A percentile compares a stretch with the other conserved stretches of the same genome.
These are phyloP conservation scores for Thaleichthys pacificus DNA, from an alignment of 2,797 vertebrate species.

Conservation along the genomic window DNA sequence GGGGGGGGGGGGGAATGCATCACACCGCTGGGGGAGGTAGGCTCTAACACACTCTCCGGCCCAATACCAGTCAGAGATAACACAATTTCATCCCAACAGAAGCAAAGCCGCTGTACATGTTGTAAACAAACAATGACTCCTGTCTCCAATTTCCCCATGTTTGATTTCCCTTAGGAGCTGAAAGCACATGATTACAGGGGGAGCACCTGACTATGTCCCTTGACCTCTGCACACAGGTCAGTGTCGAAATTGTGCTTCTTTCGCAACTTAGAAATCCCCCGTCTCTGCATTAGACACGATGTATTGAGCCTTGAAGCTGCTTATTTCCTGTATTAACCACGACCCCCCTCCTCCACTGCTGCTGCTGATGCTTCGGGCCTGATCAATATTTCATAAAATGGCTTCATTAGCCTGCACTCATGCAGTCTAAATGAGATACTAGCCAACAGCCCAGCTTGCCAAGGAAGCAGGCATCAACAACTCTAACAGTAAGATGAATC, in stretches of 20 bases:
- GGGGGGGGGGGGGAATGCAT: not conserved
- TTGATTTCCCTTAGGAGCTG: constrained; percentile 68
- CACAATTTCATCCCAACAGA: constrained; percentile 49
- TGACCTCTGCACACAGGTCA: constrained; percentile 55
- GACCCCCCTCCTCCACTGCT: constrained; percentile 37
- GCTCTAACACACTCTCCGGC: constrained; percentile 57
- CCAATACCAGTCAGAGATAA: constrained; percentile 34
- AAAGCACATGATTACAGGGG: constrained; percentile 58
- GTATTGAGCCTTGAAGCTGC: constrained; percentile 64
- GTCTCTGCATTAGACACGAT: constrained; percentile 60
- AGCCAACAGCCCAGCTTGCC: constrained; percentile 38
- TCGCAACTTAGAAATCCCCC: constrained; percentile 63
- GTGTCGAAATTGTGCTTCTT: constrained; percentile 64
- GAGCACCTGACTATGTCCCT: constrained; percentile 46
- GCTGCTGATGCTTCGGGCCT: constrained; percentile 51
- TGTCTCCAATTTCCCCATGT: constrained; percentile 59
- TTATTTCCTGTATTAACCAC: constrained; percentile 64
- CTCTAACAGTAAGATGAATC: constrained; percentile 50
- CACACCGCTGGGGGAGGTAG: constrained; percentile 39
- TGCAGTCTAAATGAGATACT: constrained; percentile 55
- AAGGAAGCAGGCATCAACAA: constrained; percentile 58
- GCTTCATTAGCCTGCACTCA: constrained; percentile 71
- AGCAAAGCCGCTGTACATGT: constrained; percentile 60
- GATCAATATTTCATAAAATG: constrained; percentile 80
- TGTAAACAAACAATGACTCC: constrained; percentile 66